phyloP scores from a whole-genome alignment of 1,140 invertebrate genomes.

The Piezodorus guildinii region DNA sequence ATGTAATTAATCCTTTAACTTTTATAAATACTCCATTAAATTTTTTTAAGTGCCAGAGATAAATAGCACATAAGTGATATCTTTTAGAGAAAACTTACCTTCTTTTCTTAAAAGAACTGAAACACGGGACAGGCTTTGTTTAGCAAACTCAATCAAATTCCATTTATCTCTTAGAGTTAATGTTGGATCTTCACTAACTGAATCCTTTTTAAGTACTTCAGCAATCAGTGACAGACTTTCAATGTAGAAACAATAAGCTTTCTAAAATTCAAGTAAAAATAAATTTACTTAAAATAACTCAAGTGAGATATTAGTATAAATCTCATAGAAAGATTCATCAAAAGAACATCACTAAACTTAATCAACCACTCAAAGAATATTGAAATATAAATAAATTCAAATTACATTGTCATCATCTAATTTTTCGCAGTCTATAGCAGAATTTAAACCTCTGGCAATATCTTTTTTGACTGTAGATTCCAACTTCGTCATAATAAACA shows the following conservation, averaged over 20 bases:
- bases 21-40: too few relatives aligned
- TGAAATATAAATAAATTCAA: background rate
- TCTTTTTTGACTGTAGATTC: constrained; percentile 17
- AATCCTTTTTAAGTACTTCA: constrained; percentile 22
- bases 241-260: constrained; percentile 23
- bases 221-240: constrained; percentile 23
- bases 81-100: constrained; percentile 17
- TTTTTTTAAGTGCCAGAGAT: too few relatives aligned
- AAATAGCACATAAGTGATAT: too few relatives aligned
- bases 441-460: constrained; percentile 12
- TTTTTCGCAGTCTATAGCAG: constrained; percentile 21
- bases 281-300: background rate
- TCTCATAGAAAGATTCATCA: background rate
- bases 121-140: constrained; percentile 22
- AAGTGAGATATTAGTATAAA: background rate
- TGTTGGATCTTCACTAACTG: background rate
- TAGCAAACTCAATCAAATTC: constrained; percentile 26
- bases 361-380: background rate
- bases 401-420: constrained; percentile 16
- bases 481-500: constrained; percentile 2
- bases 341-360: background rate
- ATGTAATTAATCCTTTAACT: too few relatives aligned
- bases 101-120: constrained; percentile 20
- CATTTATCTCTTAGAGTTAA: constrained; percentile 21
- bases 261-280: constrained; percentile 18